Evolutionary conservation across 2,113 vertebrate species (phyloP), one percentile per base, ranked within the genome.

Genomic region (Cheilinus undulatus): DNA sequence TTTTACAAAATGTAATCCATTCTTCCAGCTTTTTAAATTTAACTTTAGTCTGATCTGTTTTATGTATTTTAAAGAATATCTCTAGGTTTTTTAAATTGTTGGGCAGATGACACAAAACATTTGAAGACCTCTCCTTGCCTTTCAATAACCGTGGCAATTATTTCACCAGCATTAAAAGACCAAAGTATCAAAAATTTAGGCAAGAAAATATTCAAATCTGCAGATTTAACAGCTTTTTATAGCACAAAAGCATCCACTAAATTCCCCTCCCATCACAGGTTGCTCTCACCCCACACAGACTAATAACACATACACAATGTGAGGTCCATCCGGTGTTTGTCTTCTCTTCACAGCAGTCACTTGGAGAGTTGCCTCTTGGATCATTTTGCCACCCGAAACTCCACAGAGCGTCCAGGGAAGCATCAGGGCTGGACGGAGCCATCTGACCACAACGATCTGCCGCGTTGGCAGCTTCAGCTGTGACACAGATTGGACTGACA

Each of bases 361-460:
- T 61, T 64, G 78, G 81, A 52, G 42, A 0, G 14, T 42, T 57
- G 8, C 62, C 10, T 64, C 28, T 30, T 49, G 73, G 22, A 75
- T 70, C 63, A 48, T 26, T 53, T 28, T 67, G 24, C 45, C 63
- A 68, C 7, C 36, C 45, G 42, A 22, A 73, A 62, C 26, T 62
- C 52, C 58, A 67, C 34, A 59, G 48, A 23, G 69, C 13, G 1
- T 53, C 71, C 81, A 51, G 53, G 23, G 14, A 69, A 7, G 27
- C 62, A 20, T 74, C 48, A 8, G 58, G 76, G 27, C 45, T 9
- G 2, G 28, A 49, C 30, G 59, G 49, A 17, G 65, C 64, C 71
- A 78, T 69, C 76, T 64, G 66, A 84, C 74, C 65, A 48, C 26
- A 5, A n/a, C 53, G 13, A 63, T 69, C 60, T 63, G 73, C 28